These are phyloP conservation scores for Petrosia ficiformis DNA, from an alignment of 37 sponge, comb jelly and placozoan genomes.

Conservation along the genomic window DNA sequence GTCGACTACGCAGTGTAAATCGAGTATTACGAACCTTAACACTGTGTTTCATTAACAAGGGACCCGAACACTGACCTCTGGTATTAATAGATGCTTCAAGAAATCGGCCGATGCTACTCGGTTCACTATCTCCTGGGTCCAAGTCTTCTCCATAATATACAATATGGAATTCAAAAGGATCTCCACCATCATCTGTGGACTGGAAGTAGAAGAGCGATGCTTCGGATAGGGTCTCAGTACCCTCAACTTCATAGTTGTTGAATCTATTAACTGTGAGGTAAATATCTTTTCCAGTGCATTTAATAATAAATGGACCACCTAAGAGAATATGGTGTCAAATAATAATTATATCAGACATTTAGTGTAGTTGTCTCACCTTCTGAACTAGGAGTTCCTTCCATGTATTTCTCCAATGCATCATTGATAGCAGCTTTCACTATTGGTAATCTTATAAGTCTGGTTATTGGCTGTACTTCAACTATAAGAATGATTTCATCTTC, in stretches of 20 bases:
- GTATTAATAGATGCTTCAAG: constrained; percentile 23
- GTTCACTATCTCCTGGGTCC: not conserved
- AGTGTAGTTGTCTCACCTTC: too few relatives aligned
- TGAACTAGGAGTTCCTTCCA: not conserved
- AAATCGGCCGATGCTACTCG: constrained; percentile 18
- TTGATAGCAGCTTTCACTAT: not conserved
- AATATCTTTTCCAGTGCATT: constrained; percentile 1
- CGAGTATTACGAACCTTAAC: constrained; percentile 4
- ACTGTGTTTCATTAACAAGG: constrained; percentile 26
- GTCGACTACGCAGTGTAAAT: constrained; percentile 39
- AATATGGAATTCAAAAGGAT: constrained; percentile 22
- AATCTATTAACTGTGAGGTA: constrained; percentile 19
- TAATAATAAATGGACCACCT: constrained; percentile 27
- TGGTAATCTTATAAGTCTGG: not conserved
- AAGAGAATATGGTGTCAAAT: too few relatives aligned
- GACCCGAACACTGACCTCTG: constrained; percentile 28
- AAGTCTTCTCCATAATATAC: constrained; percentile 8
- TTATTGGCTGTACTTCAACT: constrained; percentile 14
- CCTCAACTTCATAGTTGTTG: constrained; percentile 8
- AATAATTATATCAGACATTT: too few relatives aligned
- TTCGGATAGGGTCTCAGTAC: not conserved
- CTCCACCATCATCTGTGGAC: not conserved
- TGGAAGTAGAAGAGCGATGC: constrained; percentile 24
- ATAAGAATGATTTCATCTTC: constrained; percentile 23
- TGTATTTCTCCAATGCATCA: constrained; percentile 1